Conservation (phyloP, 2,888 invertebrate species). For the Hemaris fuciformis region DNA sequence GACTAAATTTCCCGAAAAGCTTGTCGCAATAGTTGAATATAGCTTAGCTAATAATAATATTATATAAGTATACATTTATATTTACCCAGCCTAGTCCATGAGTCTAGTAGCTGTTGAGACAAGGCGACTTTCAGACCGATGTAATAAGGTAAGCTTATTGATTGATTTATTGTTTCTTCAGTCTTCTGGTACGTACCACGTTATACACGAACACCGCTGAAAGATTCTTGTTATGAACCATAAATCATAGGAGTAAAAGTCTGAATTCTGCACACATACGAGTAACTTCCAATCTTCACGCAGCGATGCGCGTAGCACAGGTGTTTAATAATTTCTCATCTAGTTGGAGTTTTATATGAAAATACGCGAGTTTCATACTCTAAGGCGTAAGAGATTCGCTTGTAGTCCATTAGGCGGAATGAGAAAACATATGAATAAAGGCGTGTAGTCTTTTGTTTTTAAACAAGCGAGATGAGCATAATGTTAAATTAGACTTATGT, state of each 20-base stretch:
- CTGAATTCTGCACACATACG: neutral
- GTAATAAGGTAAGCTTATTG: constrained; percentile 41
- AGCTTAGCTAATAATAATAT: neutral
- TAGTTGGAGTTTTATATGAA: neutral
- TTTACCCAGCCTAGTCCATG: neutral
- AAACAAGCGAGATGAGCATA: too few species aligned
- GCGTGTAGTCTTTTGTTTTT: too few species aligned
- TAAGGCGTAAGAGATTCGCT: neutral
- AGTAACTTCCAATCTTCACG: neutral
- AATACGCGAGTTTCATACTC: neutral
- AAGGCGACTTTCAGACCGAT: constrained; percentile 34
- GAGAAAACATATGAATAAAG: too few species aligned
- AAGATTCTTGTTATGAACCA: neutral
- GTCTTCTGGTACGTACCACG: constrained; percentile 26
- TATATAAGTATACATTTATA: neutral
- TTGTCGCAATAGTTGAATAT: too few species aligned
- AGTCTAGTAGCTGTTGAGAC: neutral
- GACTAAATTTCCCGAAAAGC: too few species aligned
- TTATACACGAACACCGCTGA: constrained; percentile 10
- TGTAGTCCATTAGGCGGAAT: neutral
- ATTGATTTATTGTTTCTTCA: constrained; percentile 43
- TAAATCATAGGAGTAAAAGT: neutral
- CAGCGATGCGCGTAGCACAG: neutral
- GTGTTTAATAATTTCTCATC: neutral
- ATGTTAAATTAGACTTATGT: too few species aligned